Evolutionary conservation across 2,888 invertebrate species (phyloP).

Genomic region (Scaptomyza cyrtandrae): DNA sequence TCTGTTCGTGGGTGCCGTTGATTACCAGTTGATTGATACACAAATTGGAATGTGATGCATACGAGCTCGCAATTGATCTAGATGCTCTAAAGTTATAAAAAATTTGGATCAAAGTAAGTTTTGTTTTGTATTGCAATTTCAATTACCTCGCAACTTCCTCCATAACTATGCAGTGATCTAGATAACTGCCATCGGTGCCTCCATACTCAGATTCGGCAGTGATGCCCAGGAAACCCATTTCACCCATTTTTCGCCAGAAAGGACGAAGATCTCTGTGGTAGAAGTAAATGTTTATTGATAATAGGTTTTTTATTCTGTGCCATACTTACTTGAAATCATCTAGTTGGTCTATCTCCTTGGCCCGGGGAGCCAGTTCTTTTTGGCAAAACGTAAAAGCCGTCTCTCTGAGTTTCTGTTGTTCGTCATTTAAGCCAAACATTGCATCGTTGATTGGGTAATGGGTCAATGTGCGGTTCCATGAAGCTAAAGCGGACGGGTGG

Average conservation of each 20-base stretch:
- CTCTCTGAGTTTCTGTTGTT: constrained; percentile 95
- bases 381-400: constrained; percentile 95
- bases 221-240: constrained; percentile 95
- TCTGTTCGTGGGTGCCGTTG: constrained; percentile 96
- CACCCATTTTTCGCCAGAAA: constrained; percentile 97
- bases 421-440: constrained; percentile 92
- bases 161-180: constrained; percentile 96
- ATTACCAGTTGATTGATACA: constrained; percentile 98
- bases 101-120: background rate
- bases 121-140: background rate
- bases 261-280: constrained; percentile 86
- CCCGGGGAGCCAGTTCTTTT: constrained; percentile 97
- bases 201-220: constrained; percentile 95
- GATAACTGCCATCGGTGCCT: constrained; percentile 94
- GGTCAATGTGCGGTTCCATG: constrained; percentile 47
- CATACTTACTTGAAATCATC: constrained; percentile 89
- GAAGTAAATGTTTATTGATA: background rate
- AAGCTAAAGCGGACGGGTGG: background rate
- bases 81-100: constrained; percentile 88
- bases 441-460: constrained; percentile 95
- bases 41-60: constrained; percentile 98
- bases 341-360: constrained; percentile 94
- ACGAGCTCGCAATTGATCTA: constrained; percentile 93
- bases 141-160: constrained; percentile 92
- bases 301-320: background rate